Percentiles rank a stretch among this genome's conserved stretches.
Conservation (phyloP, 92 coral and sea anemone species). For the Zoanthus sansibaricus region DNA sequence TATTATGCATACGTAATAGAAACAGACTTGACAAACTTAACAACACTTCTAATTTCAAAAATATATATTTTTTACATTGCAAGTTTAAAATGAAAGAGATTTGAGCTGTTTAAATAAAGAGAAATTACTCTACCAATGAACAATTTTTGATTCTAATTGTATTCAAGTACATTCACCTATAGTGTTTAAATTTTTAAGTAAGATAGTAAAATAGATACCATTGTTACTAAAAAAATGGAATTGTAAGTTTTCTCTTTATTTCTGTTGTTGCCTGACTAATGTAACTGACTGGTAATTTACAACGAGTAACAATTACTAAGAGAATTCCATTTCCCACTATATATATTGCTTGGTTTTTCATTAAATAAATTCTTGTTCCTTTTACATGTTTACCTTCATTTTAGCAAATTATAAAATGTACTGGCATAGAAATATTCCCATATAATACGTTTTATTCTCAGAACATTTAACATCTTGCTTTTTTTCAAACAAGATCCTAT, state of each 20-base stretch:
- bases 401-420: neutral
- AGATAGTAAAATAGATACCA: neutral
- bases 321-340: conserved; percentile 17
- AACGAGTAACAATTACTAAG: neutral
- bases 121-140: neutral
- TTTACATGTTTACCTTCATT: neutral
- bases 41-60: no score
- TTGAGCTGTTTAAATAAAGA: neutral
- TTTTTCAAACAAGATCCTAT: no score
- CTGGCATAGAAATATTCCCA: neutral
- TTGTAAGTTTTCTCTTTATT: neutral
- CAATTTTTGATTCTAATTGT: neutral
- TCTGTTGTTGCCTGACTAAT: neutral
- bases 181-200: neutral
- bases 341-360: neutral
- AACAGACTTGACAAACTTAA: no score
- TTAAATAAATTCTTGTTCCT: conserved; percentile 10
- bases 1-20: no score
- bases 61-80: no score
- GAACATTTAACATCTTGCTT: no score
- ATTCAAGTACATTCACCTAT: neutral
- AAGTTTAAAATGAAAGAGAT: neutral
- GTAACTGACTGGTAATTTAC: neutral
- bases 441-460: neutral
- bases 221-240: conserved; percentile 65